Percentiles rank a stretch among this genome's conserved stretches.
phyloP scores from a whole-genome alignment of 2,888 invertebrate genomes.

The Calameuta pallipes region DNA sequence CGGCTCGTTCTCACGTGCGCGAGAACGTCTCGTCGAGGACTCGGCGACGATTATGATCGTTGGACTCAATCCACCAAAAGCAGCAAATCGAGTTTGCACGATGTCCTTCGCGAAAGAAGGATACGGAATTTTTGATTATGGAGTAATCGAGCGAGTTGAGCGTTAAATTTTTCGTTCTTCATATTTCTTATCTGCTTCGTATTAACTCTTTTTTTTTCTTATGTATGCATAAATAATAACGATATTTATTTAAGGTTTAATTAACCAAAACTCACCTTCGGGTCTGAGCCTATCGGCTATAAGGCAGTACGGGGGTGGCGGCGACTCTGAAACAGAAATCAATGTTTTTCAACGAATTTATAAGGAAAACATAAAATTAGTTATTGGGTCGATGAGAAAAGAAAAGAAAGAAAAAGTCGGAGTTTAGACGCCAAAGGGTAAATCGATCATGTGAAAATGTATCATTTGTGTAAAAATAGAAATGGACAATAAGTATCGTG shows the following conservation, averaged over 20 bases:
- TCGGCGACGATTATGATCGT: background rate
- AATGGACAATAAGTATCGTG: background rate
- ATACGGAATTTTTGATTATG: background rate
- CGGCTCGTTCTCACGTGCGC: background rate
- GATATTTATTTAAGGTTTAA: background rate
- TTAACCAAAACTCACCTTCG: conserved; percentile 74
- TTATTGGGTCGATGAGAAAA: background rate
- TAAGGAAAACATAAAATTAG: background rate
- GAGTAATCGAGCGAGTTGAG: background rate
- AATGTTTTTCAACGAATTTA: background rate
- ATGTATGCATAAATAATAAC: background rate
- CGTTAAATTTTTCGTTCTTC: background rate
- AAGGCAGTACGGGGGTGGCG: conserved; percentile 86
- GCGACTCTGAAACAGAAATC: conserved; percentile 76
- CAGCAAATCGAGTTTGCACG: background rate
- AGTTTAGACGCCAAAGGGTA: background rate
- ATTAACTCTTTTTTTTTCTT: background rate
- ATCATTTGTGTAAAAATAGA: background rate
- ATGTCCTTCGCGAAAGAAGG: background rate
- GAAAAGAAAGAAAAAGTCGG: background rate
- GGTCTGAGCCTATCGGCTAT: conserved; percentile 78
- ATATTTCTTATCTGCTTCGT: background rate
- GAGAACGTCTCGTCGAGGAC: background rate
- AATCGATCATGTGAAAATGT: background rate
- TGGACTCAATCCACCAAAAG: background rate